Evolutionary conservation across 2,888 invertebrate species (phyloP).

Genomic region (Cylloceria caligata): DNA sequence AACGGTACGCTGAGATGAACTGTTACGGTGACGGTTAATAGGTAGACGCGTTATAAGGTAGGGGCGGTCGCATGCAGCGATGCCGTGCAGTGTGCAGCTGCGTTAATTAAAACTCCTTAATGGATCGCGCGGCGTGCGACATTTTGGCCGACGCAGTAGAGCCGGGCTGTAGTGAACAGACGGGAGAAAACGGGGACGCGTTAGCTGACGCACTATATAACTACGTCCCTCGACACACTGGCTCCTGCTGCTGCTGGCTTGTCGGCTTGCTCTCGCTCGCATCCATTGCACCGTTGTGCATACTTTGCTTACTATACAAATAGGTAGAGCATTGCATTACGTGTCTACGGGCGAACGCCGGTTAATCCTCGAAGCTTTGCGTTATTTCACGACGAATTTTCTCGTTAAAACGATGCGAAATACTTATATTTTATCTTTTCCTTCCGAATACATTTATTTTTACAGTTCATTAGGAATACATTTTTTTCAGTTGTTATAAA

Average conservation of each 20-base stretch:
- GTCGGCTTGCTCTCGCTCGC: slow-evolving; percentile 15
- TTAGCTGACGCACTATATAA: slow-evolving; percentile 40
- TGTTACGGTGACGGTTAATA: slow-evolving; percentile 73
- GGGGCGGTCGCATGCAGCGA: slow-evolving; percentile 62
- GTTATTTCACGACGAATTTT: slow-evolving; percentile 32
- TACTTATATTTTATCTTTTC: not conserved
- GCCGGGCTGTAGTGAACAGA: slow-evolving; percentile 40
- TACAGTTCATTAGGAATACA: not conserved
- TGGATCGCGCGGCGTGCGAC: slow-evolving; percentile 72
- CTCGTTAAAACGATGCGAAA: slow-evolving; percentile 38
- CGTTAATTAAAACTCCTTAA: slow-evolving; percentile 78
- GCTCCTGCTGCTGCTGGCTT: slow-evolving; percentile 28
- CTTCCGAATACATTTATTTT: not conserved
- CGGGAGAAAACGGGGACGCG: slow-evolving; percentile 50
- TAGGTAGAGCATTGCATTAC: slow-evolving; percentile 42
- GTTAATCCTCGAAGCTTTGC: slow-evolving; percentile 27
- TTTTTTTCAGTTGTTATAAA: not conserved
- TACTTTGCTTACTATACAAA: slow-evolving; percentile 25
- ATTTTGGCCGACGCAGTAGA: slow-evolving; percentile 63
- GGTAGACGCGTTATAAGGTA: slow-evolving; percentile 68
- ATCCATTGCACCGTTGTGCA: slow-evolving; percentile 34
- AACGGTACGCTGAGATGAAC: slow-evolving; percentile 59
- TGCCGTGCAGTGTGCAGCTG: slow-evolving; percentile 64
- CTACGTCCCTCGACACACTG: slow-evolving; percentile 33
- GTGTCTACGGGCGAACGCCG: slow-evolving; percentile 34